Evolutionary conservation across 2,888 invertebrate species (phyloP).

Genomic region (Drosophila anomelani): DNA sequence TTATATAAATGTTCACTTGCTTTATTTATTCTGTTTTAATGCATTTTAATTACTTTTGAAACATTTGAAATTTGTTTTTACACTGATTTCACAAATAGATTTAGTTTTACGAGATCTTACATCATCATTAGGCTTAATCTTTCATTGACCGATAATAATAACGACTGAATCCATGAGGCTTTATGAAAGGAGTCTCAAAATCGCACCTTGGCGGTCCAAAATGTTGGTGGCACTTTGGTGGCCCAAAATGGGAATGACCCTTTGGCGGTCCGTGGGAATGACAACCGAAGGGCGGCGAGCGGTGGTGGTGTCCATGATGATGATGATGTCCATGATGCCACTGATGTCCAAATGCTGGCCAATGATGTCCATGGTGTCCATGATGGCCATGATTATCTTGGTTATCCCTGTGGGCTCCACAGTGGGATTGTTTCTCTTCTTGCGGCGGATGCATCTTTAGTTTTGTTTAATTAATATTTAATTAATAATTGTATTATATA

Average conservation of each 20-base stretch:
- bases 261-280: constrained; percentile 10
- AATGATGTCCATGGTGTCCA: constrained; percentile 9
- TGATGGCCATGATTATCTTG: constrained; percentile 9
- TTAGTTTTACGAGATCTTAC: background rate
- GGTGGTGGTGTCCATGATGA: constrained; percentile 11
- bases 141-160: constrained; percentile 30
- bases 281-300: constrained; percentile 4
- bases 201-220: constrained; percentile 5
- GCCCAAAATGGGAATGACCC: background rate
- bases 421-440: constrained; percentile 15
- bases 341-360: constrained; percentile 12
- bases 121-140: constrained; percentile 5
- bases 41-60: background rate
- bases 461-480: background rate
- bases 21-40: background rate
- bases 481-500: background rate
- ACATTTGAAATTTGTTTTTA: background rate
- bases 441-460: constrained; percentile 11
- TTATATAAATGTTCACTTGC: no score
- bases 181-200: constrained; percentile 17
- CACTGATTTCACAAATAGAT: background rate
- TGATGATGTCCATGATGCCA: constrained; percentile 6
- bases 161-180: constrained; percentile 10
- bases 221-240: constrained; percentile 5
- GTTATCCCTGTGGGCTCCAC: background rate